phyloP scores from a whole-genome alignment of 2,113 vertebrate species.

The Ploceus nigricollis region DNA sequence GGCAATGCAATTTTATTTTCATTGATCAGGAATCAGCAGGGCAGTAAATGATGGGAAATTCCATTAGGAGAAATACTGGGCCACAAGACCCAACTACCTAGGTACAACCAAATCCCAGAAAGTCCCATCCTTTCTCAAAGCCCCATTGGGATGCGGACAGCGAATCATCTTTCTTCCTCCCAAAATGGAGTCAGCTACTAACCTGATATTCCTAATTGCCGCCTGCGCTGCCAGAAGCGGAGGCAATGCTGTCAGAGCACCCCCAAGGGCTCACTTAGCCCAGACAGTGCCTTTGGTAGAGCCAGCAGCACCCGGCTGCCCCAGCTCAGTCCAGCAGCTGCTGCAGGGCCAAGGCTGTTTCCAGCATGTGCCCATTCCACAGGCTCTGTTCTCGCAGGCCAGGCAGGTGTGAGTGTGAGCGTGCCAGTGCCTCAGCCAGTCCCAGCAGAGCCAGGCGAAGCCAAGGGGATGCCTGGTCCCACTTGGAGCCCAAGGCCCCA shows the following conservation, averaged over 20 bases:
- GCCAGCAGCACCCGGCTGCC: not conserved
- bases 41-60: constrained; percentile 86
- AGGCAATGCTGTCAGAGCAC: not conserved
- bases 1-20: constrained; percentile 86
- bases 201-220: not conserved
- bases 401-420: fast-evolving
- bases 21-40: constrained; percentile 88
- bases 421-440: fast-evolving
- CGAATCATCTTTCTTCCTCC: not conserved
- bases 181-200: not conserved
- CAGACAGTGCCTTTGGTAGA: not conserved
- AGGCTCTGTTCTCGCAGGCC: not conserved
- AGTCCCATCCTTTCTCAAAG: not conserved
- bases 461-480: not conserved
- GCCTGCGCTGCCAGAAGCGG: not conserved
- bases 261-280: constrained; percentile 14
- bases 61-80: constrained; percentile 77
- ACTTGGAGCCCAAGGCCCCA: fast-evolving
- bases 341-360: not conserved
- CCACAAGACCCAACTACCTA: constrained; percentile 59
- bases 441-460: not conserved
- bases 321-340: not conserved
- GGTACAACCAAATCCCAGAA: constrained; percentile 56
- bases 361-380: not conserved
- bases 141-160: not conserved